phyloP scores from a whole-genome alignment of 2,888 invertebrate genomes.

The Erynnis tages region DNA sequence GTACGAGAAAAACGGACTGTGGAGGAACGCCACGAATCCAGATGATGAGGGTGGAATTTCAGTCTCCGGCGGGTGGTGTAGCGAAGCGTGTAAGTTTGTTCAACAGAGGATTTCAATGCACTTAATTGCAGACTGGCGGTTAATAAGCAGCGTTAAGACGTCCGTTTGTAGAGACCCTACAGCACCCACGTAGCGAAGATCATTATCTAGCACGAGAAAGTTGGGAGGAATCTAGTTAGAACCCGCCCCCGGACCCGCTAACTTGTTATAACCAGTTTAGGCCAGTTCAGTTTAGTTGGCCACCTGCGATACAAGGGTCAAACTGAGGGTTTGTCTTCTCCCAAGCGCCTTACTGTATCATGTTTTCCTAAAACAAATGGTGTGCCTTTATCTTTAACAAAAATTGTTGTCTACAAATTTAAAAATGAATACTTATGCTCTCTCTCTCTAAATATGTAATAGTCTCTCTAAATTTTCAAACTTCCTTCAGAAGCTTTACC shows the following conservation, averaged over 20 bases:
- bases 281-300: constrained; percentile 70
- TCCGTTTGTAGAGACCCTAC: constrained; percentile 35
- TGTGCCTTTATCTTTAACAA: too few relatives aligned
- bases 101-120: not conserved
- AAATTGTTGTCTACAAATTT: too few relatives aligned
- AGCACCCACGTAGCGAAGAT: constrained; percentile 77
- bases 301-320: constrained; percentile 69
- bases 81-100: too few relatives aligned
- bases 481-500: too few relatives aligned
- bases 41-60: too few relatives aligned
- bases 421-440: too few relatives aligned
- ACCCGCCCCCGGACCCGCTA: constrained; percentile 50
- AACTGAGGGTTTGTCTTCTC: constrained; percentile 60
- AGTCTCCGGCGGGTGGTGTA: too few relatives aligned
- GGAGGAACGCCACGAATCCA: too few relatives aligned
- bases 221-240: constrained; percentile 77
- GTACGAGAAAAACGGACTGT: too few relatives aligned
- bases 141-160: constrained; percentile 19
- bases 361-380: not conserved
- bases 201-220: constrained; percentile 77
- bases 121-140: not conserved
- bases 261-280: constrained; percentile 79
- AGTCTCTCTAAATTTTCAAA: too few relatives aligned
- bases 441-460: too few relatives aligned
- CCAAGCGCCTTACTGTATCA: constrained; percentile 25